These are phyloP conservation scores for Megalopta genalis DNA, from an alignment of 1,140 invertebrate species.

Conservation along the genomic window DNA sequence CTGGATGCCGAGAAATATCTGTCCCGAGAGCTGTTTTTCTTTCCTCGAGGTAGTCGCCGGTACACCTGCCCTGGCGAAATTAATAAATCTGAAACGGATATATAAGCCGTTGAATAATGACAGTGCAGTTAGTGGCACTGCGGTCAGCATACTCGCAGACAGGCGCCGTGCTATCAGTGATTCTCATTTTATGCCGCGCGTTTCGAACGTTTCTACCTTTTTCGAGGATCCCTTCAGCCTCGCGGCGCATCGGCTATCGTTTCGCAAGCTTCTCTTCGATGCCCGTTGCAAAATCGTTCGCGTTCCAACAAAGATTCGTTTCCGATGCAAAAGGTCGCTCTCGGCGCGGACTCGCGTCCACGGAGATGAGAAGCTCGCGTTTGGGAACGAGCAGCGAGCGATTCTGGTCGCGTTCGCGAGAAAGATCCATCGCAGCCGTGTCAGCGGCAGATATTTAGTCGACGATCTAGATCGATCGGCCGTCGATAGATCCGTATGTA, in stretches of 20 bases:
- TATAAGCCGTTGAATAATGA: slow-evolving; percentile 70
- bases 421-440: too few relatives aligned
- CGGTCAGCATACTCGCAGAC: slow-evolving; percentile 76
- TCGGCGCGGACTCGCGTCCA: too few relatives aligned
- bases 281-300: too few relatives aligned
- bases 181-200: slow-evolving; percentile 69
- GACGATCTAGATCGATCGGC: slow-evolving; percentile 24
- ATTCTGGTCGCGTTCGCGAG: too few relatives aligned
- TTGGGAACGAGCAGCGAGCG: too few relatives aligned
- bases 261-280: too few relatives aligned
- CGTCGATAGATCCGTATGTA: slow-evolving; percentile 10
- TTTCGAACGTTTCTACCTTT: not conserved
- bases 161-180: slow-evolving; percentile 72
- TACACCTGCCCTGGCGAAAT: slow-evolving; percentile 56
- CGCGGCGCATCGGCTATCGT: not conserved
- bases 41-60: not conserved
- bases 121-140: slow-evolving; percentile 62
- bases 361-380: too few relatives aligned
- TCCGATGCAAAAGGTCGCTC: too few relatives aligned
- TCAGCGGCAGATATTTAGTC: not conserved
- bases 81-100: slow-evolving; percentile 75
- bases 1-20: too few relatives aligned
- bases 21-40: not conserved
- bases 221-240: not conserved
- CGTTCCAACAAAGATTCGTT: too few relatives aligned